Evolutionary conservation across 1,140 invertebrate species (phyloP), one percentile per base, ranked within the genome.

Genomic region (Drosophila bifasciata): DNA sequence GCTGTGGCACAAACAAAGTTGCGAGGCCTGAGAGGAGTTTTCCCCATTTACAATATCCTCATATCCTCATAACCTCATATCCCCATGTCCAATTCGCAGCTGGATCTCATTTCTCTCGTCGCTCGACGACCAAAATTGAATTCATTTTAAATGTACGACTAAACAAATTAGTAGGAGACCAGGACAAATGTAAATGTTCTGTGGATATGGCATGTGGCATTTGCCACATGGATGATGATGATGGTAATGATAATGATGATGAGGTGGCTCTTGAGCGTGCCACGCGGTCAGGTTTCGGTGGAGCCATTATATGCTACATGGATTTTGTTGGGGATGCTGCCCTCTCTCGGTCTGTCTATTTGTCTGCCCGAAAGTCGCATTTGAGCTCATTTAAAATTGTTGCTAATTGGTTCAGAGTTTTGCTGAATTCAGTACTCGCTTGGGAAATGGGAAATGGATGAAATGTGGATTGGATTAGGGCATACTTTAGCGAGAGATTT

Each of bases 141-240:
- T 88, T 77, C 59, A 81, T 66, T 77, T 83, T 48, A 69, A 86
- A 68, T 77, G 73, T 52, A 53, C 32, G 32, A 32, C 56, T 45
- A 60, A 72, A 51, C 56, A 48, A 59, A 79, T 75, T 63, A 52
- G 39, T 46, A 40, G 21, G 48, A 71, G 32, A 60, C 25, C 46
- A 50, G 64, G 52, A 49, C 50, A 59, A 70, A 69, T 71, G 49
- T 46, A 68, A 68, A 55, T 67, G 46, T 36, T n/a, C 45, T 25
- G 64, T 40, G 6, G 11, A n/a, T 39, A 43, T 16, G 28, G 16
- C 32, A 16, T 51, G 46, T 36, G 32, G 9, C 32, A 36, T 36
- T 13, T 51, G 16, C n/a, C 48, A 50, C 16, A 32, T 16, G 48
- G 51, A 23, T 21, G 19, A 21, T 17, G 23, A 13, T n/a, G 51